These are phyloP conservation scores for Cladorhizidae sp. DNA, from an alignment of 37 sponge, comb jelly and placozoan genomes.

Conservation along the genomic window DNA sequence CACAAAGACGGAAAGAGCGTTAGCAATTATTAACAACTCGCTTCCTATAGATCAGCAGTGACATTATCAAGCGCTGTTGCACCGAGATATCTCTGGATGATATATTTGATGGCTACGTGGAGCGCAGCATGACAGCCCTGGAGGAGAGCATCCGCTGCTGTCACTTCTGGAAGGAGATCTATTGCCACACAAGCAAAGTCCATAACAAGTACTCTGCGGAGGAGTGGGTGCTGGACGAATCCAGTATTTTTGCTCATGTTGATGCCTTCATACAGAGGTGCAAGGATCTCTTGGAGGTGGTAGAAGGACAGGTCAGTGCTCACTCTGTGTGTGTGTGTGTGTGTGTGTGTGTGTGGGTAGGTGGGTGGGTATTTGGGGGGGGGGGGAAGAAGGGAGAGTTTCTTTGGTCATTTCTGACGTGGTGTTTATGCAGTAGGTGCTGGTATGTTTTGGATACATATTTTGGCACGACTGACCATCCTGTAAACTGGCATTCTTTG, in stretches of 20 bases:
- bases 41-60: slow-evolving; percentile 81
- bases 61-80: slow-evolving; percentile 91
- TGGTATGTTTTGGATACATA: too few relatives aligned
- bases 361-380: slow-evolving; percentile 54
- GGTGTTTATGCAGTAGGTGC: too few relatives aligned
- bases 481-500: too few relatives aligned
- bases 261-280: slow-evolving; percentile 99
- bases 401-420: too few relatives aligned
- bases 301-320: slow-evolving; percentile 92
- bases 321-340: slow-evolving; percentile 42
- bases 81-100: slow-evolving; percentile 88
- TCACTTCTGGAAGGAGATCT: slow-evolving; percentile 79
- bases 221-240: slow-evolving; percentile 91
- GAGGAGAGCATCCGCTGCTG: slow-evolving; percentile 82
- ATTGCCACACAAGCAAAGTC: slow-evolving; percentile 58
- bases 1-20: too few relatives aligned
- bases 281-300: slow-evolving; percentile 93
- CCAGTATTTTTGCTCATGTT: slow-evolving; percentile 96
- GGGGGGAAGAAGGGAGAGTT: too few relatives aligned
- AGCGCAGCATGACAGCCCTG: slow-evolving; percentile 72
- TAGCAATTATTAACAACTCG: too few relatives aligned
- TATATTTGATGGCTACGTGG: slow-evolving; percentile 88
- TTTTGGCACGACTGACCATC: too few relatives aligned
- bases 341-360: slow-evolving; percentile 44
- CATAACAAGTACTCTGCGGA: slow-evolving; percentile 71